Evolutionary conservation across 2,888 invertebrate genomes (phyloP).

Genomic region (Corbicula japonica): DNA sequence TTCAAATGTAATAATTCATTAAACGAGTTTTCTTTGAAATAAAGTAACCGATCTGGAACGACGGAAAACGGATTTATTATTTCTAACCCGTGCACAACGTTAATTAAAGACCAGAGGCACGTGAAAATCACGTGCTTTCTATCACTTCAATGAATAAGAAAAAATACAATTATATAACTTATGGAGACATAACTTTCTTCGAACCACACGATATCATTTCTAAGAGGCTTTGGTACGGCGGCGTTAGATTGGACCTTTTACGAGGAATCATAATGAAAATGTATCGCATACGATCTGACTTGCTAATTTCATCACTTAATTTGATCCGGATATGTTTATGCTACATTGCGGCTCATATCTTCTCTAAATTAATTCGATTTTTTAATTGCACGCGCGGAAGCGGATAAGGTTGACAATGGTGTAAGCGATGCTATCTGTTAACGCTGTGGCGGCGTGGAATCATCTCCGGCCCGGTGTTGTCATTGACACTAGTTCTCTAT

Average conservation of each 20-base stretch:
- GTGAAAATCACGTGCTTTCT: constrained; percentile 23
- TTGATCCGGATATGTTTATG: constrained; percentile 49
- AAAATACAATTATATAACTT: constrained; percentile 32
- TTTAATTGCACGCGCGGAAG: constrained; percentile 52
- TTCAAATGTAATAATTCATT: constrained; percentile 26
- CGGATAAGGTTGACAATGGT: constrained; percentile 44
- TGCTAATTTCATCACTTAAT: constrained; percentile 49
- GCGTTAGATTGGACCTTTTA: constrained; percentile 12
- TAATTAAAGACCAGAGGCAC: constrained; percentile 32
- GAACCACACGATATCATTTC: not conserved
- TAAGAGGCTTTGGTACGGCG: constrained; percentile 15
- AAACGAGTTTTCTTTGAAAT: constrained; percentile 9
- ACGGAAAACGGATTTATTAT: constrained; percentile 21
- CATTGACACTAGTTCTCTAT: too few relatives aligned
- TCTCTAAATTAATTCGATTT: constrained; percentile 46
- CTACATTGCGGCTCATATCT: constrained; percentile 38
- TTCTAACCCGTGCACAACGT: constrained; percentile 17
- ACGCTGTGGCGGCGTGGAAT: constrained; percentile 6
- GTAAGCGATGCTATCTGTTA: constrained; percentile 42
- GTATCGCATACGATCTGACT: constrained; percentile 27
- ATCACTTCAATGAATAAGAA: constrained; percentile 23
- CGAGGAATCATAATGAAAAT: constrained; percentile 20
- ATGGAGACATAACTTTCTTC: constrained; percentile 20
- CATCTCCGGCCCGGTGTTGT: constrained; percentile 28
- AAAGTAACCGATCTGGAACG: constrained; percentile 27